Percentiles rank a stretch among this genome's conserved stretches.
Conservation (phyloP, 2,113 vertebrate species). For the Epinephelus lanceolatus region DNA sequence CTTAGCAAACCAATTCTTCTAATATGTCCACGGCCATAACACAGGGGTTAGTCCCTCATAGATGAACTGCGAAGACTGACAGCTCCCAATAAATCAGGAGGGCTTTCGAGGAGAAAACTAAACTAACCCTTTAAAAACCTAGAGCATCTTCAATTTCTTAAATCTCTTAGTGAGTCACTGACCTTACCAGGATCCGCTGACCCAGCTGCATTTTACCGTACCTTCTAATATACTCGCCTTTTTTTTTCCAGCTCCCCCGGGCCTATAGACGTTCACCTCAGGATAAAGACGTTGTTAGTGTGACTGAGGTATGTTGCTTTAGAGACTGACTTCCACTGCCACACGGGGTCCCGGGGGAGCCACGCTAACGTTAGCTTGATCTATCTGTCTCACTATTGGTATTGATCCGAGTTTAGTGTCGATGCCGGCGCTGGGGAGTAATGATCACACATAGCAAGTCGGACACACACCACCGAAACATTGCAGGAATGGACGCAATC, state of each 20-base stretch:
- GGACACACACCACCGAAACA: constrained; percentile 26
- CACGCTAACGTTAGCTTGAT: constrained; percentile 56
- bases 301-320: constrained; percentile 67
- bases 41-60: constrained; percentile 46
- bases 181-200: constrained; percentile 54
- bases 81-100: constrained; percentile 51
- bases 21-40: constrained; percentile 26
- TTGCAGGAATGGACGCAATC: constrained; percentile 18
- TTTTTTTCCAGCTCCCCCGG: constrained; percentile 27
- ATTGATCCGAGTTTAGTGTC: constrained; percentile 77
- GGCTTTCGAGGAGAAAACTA: constrained; percentile 53
- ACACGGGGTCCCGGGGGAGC: constrained; percentile 42
- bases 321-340: constrained; percentile 57
- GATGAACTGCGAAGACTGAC: constrained; percentile 40
- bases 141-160: constrained; percentile 51
- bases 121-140: constrained; percentile 54
- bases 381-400: constrained; percentile 67
- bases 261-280: constrained; percentile 57
- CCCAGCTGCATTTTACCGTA: constrained; percentile 31
- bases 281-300: constrained; percentile 69
- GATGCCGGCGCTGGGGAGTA: constrained; percentile 62
- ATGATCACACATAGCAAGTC: constrained; percentile 53
- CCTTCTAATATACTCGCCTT: constrained; percentile 37
- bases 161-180: constrained; percentile 47
- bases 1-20: constrained; percentile 34